Conservation (phyloP, 2,797 vertebrate species). For the Alca torda region DNA sequence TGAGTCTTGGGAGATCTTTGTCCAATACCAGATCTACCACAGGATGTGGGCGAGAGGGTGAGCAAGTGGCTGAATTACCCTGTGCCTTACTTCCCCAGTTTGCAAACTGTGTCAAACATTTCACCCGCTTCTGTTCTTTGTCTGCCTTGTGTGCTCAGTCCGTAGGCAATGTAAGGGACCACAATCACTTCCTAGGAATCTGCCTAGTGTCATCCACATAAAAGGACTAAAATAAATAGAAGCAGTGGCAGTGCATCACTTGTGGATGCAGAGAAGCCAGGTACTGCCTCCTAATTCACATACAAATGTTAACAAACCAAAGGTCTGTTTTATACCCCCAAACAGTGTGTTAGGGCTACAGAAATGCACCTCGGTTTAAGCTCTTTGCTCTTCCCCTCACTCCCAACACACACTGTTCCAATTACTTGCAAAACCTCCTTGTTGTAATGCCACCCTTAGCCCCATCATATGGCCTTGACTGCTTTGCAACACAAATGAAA, state of each 20-base stretch:
- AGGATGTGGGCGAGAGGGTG: constrained; percentile 24
- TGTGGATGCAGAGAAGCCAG: neutral
- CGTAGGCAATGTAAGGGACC: neutral
- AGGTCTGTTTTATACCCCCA: neutral
- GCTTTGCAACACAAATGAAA: constrained; percentile 64
- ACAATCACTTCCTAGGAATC: neutral
- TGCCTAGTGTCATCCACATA: neutral
- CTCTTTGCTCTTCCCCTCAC: neutral
- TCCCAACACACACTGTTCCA: neutral
- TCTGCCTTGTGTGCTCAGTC: neutral
- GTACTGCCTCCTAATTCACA: neutral
- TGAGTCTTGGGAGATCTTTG: neutral
- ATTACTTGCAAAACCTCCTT: constrained; percentile 36
- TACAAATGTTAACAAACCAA: neutral
- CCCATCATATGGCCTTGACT: constrained; percentile 24
- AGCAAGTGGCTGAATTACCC: neutral
- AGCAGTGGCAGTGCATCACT: neutral
- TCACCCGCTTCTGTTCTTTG: neutral
- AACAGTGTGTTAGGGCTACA: neutral
- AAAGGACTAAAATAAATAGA: neutral
- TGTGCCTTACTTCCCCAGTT: constrained; percentile 34
- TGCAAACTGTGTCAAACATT: constrained; percentile 27
- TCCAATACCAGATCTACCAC: neutral
- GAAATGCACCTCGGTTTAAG: neutral
- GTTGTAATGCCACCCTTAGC: constrained; percentile 39